Conservation (phyloP, 2,797 vertebrate species). For the Chanos chanos region DNA sequence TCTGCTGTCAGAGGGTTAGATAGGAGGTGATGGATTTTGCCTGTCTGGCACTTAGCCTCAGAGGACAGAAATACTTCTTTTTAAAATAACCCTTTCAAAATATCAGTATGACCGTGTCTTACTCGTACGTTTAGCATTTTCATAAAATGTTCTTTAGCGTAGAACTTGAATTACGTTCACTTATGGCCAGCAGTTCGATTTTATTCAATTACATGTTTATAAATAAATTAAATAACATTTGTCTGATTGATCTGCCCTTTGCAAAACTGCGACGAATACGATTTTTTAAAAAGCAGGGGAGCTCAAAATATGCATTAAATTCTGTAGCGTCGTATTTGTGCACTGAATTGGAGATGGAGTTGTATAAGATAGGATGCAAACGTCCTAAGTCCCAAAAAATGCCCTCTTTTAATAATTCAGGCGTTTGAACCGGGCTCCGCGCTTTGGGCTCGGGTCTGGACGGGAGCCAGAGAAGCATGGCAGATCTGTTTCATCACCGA, state of each 20-base stretch:
- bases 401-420: slow-evolving; percentile 6
- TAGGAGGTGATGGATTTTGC: slow-evolving; percentile 56
- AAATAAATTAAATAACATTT: no score
- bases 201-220: no score
- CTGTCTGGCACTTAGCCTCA: slow-evolving; percentile 61
- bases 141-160: no score
- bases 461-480: slow-evolving; percentile 8
- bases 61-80: slow-evolving; percentile 47
- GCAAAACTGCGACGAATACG: no score
- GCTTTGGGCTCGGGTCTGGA: neutral
- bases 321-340: neutral
- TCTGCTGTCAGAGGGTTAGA: slow-evolving; percentile 51
- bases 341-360: neutral
- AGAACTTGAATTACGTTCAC: no score
- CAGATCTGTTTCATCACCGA: neutral
- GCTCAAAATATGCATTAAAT: slow-evolving; percentile 12
- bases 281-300: no score
- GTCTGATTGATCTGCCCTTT: no score
- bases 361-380: slow-evolving; percentile 1
- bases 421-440: neutral
- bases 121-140: slow-evolving; percentile 17
- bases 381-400: slow-evolving; percentile 18
- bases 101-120: neutral
- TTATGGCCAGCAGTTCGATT: no score
- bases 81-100: no score